These are phyloP conservation scores for Phyllopteryx taeniolatus DNA, from an alignment of 2,113 vertebrate species.

Conservation along the genomic window DNA sequence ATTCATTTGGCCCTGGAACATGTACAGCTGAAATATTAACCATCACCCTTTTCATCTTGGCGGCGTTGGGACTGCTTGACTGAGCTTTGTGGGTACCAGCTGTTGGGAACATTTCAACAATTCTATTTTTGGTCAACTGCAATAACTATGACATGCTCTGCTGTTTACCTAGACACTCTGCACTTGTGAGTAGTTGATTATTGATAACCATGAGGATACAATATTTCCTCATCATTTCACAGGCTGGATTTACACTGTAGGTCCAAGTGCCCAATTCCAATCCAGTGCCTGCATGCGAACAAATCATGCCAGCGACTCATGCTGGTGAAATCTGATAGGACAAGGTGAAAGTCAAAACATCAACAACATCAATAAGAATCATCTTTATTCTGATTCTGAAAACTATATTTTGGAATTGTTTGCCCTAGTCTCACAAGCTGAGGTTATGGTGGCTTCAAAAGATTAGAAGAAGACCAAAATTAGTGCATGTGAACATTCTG, in stretches of 20 bases:
- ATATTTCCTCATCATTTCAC: neutral
- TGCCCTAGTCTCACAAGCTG: too few relatives aligned
- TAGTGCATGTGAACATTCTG: too few relatives aligned
- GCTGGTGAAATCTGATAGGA: too few relatives aligned
- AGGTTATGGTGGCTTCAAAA: too few relatives aligned
- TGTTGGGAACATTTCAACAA: neutral
- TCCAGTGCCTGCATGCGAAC: too few relatives aligned
- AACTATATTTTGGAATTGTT: too few relatives aligned
- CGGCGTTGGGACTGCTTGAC: neutral
- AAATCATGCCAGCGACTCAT: too few relatives aligned
- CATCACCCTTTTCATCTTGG: slow-evolving; percentile 1
- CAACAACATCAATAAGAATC: too few relatives aligned
- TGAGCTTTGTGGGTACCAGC: neutral
- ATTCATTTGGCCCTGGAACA: slow-evolving; percentile 8
- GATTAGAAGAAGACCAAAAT: too few relatives aligned
- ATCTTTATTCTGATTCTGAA: too few relatives aligned
- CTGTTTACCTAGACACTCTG: neutral
- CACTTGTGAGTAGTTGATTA: neutral
- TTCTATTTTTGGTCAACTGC: neutral
- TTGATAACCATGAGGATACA: neutral
- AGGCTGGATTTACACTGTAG: neutral
- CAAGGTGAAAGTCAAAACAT: too few relatives aligned
- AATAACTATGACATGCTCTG: neutral
- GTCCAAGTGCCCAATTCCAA: too few relatives aligned
- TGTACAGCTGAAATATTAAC: slow-evolving; percentile 5